A percentile compares a stretch with the other conserved stretches of the same genome.
phyloP scores from a whole-genome alignment of 2,888 invertebrate species.

The Drosophila peninsularis region DNA sequence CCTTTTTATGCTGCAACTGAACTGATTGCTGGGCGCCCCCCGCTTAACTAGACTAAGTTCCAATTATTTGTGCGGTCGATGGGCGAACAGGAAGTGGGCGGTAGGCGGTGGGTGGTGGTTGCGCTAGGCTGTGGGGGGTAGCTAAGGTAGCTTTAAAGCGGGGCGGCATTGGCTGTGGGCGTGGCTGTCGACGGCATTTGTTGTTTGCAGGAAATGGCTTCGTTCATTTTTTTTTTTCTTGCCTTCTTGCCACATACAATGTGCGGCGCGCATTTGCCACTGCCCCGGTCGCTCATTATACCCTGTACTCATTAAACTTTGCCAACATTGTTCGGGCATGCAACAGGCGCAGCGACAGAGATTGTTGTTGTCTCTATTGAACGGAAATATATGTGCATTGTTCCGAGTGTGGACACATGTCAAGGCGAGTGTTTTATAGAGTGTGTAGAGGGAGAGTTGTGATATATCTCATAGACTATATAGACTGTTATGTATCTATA shows the following conservation, averaged over 20 bases:
- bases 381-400: neutral
- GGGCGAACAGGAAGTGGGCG: conserved; percentile 44
- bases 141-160: conserved; percentile 41
- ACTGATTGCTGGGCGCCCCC: conserved; percentile 30
- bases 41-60: conserved; percentile 72
- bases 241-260: conserved; percentile 49
- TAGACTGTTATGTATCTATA: too few species aligned
- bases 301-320: conserved; percentile 41
- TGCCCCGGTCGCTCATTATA: conserved; percentile 45
- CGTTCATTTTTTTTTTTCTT: neutral
- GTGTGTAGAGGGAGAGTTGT: neutral
- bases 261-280: conserved; percentile 51
- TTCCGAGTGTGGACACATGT: too few species aligned
- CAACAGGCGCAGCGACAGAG: conserved; percentile 21
- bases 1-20: conserved; percentile 4
- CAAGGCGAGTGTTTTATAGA: neutral
- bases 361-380: neutral
- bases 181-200: conserved; percentile 60
- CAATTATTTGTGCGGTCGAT: conserved; percentile 78
- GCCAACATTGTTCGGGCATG: neutral
- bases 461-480: neutral
- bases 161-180: conserved; percentile 27
- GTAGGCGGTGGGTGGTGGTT: neutral
- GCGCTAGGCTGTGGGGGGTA: neutral
- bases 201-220: conserved; percentile 78